Evolutionary conservation across 2,797 vertebrate species (phyloP).

Genomic region (Pristis pectinata): DNA sequence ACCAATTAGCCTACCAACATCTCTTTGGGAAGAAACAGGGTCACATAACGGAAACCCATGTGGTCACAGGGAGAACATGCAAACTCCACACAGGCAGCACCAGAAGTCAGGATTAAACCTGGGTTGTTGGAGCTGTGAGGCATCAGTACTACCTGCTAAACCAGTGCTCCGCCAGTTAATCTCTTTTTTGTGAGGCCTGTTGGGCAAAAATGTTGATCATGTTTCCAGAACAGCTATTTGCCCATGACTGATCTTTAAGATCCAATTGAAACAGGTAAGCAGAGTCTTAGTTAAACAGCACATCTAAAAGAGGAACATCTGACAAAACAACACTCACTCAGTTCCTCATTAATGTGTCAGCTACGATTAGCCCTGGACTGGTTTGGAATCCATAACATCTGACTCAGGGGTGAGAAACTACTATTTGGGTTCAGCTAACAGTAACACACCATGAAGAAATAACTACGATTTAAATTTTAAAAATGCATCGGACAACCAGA

Average conservation of each 20-base stretch:
- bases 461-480: not conserved
- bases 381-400: not conserved
- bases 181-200: not conserved
- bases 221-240: not conserved
- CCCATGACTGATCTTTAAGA: not conserved
- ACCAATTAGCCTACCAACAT: no score
- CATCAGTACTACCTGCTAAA: no score
- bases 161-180: not conserved
- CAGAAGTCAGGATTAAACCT: no score
- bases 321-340: not conserved
- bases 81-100: no score
- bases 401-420: not conserved
- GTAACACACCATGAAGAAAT: not conserved
- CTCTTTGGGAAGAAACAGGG: no score
- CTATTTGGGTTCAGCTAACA: not conserved
- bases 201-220: not conserved
- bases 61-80: no score
- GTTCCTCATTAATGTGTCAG: not conserved
- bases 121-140: no score
- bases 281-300: not conserved
- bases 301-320: slow-evolving; percentile 2
- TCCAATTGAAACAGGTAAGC: not conserved
- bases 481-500: not conserved
- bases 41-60: no score
- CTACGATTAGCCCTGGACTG: not conserved